Evolutionary conservation across 2,888 invertebrate species (phyloP).

Genomic region (Arrhopalites spinosus): DNA sequence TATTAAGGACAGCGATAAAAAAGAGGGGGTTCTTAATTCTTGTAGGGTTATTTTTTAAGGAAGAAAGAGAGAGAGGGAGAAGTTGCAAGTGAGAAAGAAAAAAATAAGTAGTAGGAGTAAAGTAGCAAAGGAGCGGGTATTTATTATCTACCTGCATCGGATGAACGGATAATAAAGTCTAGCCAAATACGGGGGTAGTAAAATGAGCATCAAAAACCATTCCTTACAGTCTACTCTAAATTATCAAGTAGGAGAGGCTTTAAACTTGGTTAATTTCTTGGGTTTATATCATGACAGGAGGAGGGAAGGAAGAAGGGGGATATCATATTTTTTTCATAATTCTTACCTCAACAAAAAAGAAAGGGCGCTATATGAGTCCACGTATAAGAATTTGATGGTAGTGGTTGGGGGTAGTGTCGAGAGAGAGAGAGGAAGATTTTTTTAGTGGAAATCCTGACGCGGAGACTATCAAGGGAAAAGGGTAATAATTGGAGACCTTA

Average conservation of each 20-base stretch:
- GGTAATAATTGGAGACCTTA: conserved; percentile 27
- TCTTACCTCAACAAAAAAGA: neutral
- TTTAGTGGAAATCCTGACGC: neutral
- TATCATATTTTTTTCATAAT: neutral
- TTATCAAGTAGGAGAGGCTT: neutral
- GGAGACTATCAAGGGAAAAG: neutral
- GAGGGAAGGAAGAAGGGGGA: neutral
- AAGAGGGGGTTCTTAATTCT: neutral
- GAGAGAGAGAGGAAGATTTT: no score
- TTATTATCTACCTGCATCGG: conserved; percentile 3
- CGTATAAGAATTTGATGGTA: no score
- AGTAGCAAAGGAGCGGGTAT: neutral
- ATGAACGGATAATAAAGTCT: conserved; percentile 4
- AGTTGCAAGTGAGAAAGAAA: no score
- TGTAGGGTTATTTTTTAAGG: no score
- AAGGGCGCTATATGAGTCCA: no score
- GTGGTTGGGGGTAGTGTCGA: no score
- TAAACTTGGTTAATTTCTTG: no score
- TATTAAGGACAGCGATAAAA: conserved; percentile 4
- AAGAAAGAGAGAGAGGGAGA: no score
- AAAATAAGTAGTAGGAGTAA: neutral
- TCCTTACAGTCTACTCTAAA: neutral
- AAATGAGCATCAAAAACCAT: neutral
- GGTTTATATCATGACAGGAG: neutral
- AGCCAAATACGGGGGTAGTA: neutral